phyloP scores from a whole-genome alignment of 2,113 vertebrate genomes.

The Meles meles region DNA sequence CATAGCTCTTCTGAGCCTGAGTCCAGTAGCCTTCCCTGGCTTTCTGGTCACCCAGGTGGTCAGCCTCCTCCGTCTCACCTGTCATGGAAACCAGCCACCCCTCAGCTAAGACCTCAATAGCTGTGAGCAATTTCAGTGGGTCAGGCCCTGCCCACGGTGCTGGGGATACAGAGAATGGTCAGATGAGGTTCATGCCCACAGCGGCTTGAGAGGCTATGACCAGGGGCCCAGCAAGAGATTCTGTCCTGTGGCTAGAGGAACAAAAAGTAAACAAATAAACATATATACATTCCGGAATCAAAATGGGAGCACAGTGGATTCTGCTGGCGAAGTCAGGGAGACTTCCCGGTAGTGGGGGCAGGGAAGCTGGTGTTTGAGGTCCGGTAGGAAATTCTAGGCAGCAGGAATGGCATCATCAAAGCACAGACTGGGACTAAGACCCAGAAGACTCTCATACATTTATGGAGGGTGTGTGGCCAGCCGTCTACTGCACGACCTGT shows the following conservation, averaged over 20 bases:
- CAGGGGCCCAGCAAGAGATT: background rate
- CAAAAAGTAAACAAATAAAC: background rate
- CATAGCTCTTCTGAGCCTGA: background rate
- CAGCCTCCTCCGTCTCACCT: background rate
- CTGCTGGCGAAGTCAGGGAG: background rate
- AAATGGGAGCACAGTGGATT: fast-evolving
- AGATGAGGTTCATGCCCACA: too few relatives aligned
- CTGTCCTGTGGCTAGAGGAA: background rate
- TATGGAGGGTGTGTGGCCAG: background rate
- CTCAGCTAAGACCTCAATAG: background rate
- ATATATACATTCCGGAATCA: background rate
- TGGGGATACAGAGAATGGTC: background rate
- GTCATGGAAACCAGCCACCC: fast-evolving
- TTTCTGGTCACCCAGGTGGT: background rate
- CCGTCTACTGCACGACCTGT: fast-evolving
- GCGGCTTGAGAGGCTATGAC: background rate
- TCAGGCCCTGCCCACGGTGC: background rate
- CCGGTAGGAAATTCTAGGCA: background rate
- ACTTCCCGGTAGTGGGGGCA: background rate
- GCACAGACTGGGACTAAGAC: background rate
- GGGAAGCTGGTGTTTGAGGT: background rate
- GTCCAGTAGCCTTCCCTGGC: background rate
- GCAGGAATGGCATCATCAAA: background rate
- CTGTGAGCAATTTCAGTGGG: background rate
- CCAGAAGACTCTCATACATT: fast-evolving